Evolutionary conservation across 2,888 invertebrate genomes (phyloP).

Genomic region (Ophion costatus): DNA sequence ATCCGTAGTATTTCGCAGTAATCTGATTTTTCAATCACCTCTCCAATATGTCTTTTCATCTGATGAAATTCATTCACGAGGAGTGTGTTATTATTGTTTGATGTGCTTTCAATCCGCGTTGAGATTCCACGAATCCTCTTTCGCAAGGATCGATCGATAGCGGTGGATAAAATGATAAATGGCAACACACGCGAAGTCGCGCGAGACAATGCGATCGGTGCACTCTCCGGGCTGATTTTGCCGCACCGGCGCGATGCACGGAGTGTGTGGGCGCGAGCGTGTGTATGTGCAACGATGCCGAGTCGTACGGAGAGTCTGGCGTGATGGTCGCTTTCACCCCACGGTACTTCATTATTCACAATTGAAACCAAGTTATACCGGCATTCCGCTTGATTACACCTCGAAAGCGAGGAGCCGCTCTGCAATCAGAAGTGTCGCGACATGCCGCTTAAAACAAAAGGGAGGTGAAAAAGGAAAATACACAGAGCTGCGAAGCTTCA

Average conservation of each 20-base stretch:
- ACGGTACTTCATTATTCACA: slow-evolving; percentile 62
- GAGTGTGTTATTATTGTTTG: not conserved
- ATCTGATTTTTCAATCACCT: not conserved
- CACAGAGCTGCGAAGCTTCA: not conserved
- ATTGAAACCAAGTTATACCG: slow-evolving; percentile 68
- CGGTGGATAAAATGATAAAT: slow-evolving; percentile 47
- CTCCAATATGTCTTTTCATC: not conserved
- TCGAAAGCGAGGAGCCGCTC: slow-evolving; percentile 38
- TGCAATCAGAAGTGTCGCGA: slow-evolving; percentile 54
- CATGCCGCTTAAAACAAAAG: slow-evolving; percentile 48
- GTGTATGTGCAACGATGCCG: slow-evolving; percentile 17
- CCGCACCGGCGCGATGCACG: slow-evolving; percentile 38
- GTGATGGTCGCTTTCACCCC: slow-evolving; percentile 52
- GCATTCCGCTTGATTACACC: slow-evolving; percentile 72
- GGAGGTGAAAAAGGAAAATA: not conserved
- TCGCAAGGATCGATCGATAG: slow-evolving; percentile 36
- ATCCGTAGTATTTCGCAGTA: not conserved
- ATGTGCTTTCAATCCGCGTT: slow-evolving; percentile 24
- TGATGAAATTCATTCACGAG: not conserved
- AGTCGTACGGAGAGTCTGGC: slow-evolving; percentile 30
- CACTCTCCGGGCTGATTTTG: slow-evolving; percentile 50
- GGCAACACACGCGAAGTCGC: slow-evolving; percentile 49
- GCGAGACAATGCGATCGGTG: slow-evolving; percentile 6
- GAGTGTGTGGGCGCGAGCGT: slow-evolving; percentile 19
- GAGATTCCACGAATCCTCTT: slow-evolving; percentile 54